These are phyloP conservation scores for Phaonia tiefii DNA, from an alignment of 2,888 invertebrate genomes.

Conservation along the genomic window DNA sequence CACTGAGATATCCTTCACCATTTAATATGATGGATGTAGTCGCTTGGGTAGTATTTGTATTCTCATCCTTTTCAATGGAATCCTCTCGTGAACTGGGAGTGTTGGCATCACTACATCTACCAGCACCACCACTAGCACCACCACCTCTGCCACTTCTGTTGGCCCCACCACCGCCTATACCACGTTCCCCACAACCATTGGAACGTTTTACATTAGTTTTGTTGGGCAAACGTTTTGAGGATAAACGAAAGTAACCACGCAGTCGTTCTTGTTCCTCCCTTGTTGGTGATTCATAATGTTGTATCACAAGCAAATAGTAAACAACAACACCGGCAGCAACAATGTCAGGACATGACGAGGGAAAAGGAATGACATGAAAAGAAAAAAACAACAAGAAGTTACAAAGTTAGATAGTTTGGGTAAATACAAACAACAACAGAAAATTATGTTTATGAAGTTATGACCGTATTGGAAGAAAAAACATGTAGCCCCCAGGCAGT, in stretches of 20 bases:
- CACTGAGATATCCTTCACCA: constrained; percentile 61
- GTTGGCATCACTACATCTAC: constrained; percentile 52
- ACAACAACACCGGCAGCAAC: too few species aligned
- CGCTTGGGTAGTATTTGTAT: constrained; percentile 75
- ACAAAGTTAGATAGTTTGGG: constrained; percentile 6
- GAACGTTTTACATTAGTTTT: constrained; percentile 71
- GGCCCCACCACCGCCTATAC: constrained; percentile 63
- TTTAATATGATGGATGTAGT: constrained; percentile 74
- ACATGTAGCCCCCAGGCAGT: too few species aligned
- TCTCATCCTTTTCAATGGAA: constrained; percentile 78
- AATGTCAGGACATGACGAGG: not conserved
- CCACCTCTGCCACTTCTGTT: constrained; percentile 37
- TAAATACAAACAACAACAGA: constrained; percentile 5
- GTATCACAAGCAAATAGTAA: not conserved
- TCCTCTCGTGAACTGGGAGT: constrained; percentile 77
- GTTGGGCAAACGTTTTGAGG: constrained; percentile 79
- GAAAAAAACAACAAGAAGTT: constrained; percentile 12
- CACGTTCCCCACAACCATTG: constrained; percentile 68
- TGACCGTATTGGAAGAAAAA: too few species aligned
- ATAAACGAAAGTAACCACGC: constrained; percentile 82
- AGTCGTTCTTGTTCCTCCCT: constrained; percentile 83
- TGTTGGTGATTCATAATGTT: constrained; percentile 51
- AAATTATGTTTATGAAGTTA: not conserved
- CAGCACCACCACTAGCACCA: constrained; percentile 29
- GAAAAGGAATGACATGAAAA: constrained; percentile 17